Evolutionary conservation across 2,888 invertebrate genomes (phyloP).

Genomic region (Drosophila diplacantha): DNA sequence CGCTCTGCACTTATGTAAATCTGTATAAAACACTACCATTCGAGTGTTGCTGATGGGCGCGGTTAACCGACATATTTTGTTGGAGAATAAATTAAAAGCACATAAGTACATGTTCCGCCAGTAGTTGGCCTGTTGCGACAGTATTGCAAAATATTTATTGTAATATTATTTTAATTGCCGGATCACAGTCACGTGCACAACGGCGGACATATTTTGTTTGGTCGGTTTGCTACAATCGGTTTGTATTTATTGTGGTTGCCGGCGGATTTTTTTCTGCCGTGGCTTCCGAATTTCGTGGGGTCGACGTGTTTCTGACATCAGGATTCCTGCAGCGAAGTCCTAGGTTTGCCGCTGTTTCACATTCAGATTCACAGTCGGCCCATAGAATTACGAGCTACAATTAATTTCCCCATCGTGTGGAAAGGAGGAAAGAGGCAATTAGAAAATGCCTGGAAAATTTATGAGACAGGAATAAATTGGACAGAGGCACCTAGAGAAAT

Average conservation of each 20-base stretch:
- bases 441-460: conserved; percentile 61
- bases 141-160: conserved; percentile 52
- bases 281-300: conserved; percentile 25
- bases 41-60: conserved; percentile 45
- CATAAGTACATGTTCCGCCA: conserved; percentile 17
- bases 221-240: conserved; percentile 59
- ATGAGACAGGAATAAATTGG: conserved; percentile 43
- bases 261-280: conserved; percentile 21
- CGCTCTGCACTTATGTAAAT: neutral
- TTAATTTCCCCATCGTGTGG: conserved; percentile 66
- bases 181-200: conserved; percentile 47
- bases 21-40: conserved; percentile 11
- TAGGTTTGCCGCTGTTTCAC: conserved; percentile 7
- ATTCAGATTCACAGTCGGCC: conserved; percentile 1
- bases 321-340: conserved; percentile 32
- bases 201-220: conserved; percentile 55
- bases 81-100: conserved; percentile 27
- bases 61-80: conserved; percentile 57
- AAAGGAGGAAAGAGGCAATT: conserved; percentile 58
- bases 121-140: conserved; percentile 23
- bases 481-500: conserved; percentile 6
- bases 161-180: conserved; percentile 69
- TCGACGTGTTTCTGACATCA: conserved; percentile 64
- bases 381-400: conserved; percentile 53
- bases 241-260: conserved; percentile 67